phyloP scores from a whole-genome alignment of 2,888 invertebrate species.

The Autographa pulchrina region DNA sequence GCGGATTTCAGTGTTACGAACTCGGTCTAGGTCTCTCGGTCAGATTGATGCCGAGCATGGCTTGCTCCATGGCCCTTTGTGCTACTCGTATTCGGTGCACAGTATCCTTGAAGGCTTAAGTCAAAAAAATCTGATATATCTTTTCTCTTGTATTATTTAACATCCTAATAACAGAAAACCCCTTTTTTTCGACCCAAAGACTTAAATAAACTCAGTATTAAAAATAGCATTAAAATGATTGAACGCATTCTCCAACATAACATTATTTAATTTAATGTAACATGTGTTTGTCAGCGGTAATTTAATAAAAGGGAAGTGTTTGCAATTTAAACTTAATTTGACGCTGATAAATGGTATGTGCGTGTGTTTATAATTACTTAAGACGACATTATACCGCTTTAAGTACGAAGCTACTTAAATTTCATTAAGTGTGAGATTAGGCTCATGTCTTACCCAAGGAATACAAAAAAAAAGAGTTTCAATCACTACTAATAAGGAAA shows the following conservation, averaged over 20 bases:
- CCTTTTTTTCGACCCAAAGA: no score
- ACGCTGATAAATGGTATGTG: constrained; percentile 2
- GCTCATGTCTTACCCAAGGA: neutral
- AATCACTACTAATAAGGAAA: neutral
- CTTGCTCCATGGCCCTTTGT: no score
- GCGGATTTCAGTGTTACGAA: no score
- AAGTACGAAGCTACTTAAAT: neutral
- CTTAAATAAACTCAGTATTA: neutral
- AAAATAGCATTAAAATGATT: neutral
- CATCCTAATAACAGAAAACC: no score
- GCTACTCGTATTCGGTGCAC: no score
- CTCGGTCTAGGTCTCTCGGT: no score
- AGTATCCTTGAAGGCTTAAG: no score
- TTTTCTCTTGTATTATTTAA: no score
- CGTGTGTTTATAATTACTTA: neutral
- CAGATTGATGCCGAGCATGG: no score
- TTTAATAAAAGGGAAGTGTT: constrained; percentile 30
- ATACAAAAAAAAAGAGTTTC: neutral
- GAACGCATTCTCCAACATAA: constrained; percentile 10
- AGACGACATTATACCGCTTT: neutral
- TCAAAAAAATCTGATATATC: no score
- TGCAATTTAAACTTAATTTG: constrained; percentile 30
- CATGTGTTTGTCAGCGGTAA: constrained; percentile 13
- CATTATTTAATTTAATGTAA: constrained; percentile 33
- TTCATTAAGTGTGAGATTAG: neutral